These are phyloP conservation scores for Callopanchax toddi DNA, from an alignment of 2,113 vertebrate genomes.

Conservation along the genomic window DNA sequence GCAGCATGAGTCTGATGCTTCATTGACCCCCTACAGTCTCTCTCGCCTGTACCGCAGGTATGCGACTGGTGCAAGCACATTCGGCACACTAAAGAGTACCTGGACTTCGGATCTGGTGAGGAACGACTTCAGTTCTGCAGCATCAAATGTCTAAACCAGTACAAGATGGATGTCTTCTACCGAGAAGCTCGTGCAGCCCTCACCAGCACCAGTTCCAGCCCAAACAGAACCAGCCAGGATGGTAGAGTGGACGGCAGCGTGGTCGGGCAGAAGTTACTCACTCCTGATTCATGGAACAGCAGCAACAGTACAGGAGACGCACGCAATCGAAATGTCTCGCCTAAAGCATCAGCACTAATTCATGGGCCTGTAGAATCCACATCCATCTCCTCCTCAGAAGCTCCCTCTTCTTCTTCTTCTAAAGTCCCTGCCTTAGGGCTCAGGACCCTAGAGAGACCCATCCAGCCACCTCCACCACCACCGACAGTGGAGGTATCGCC, in stretches of 20 bases:
- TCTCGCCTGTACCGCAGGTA: slow-evolving; percentile 87
- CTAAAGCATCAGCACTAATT: slow-evolving; percentile 75
- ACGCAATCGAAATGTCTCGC: slow-evolving; percentile 87
- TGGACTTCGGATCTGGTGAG: slow-evolving; percentile 97
- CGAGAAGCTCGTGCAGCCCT: slow-evolving; percentile 96
- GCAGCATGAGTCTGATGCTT: slow-evolving; percentile 4
- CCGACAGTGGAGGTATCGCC: slow-evolving; percentile 54
- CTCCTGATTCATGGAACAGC: slow-evolving; percentile 96
- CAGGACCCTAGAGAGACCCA: slow-evolving; percentile 86
- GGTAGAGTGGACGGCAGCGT: slow-evolving; percentile 85
- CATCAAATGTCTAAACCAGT: slow-evolving; percentile 99
- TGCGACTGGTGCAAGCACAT: slow-evolving; percentile 99
- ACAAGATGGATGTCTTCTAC: slow-evolving; percentile 99
- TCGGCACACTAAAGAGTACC: slow-evolving; percentile 98
- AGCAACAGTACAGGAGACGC: slow-evolving; percentile 82
- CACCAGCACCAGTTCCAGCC: slow-evolving; percentile 91
- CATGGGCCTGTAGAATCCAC: slow-evolving; percentile 83
- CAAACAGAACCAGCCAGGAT: slow-evolving; percentile 86
- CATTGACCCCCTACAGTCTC: slow-evolving; percentile 72
- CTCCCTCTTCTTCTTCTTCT: slow-evolving; percentile 86
- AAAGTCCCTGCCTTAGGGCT: slow-evolving; percentile 87
- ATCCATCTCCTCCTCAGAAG: slow-evolving; percentile 85
- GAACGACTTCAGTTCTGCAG: slow-evolving; percentile 98
- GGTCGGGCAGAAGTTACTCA: slow-evolving; percentile 88
- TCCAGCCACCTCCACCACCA: slow-evolving; percentile 69